These are phyloP conservation scores for Montifringilla adamsi DNA, from an alignment of 2,113 vertebrate genomes.

Conservation along the genomic window DNA sequence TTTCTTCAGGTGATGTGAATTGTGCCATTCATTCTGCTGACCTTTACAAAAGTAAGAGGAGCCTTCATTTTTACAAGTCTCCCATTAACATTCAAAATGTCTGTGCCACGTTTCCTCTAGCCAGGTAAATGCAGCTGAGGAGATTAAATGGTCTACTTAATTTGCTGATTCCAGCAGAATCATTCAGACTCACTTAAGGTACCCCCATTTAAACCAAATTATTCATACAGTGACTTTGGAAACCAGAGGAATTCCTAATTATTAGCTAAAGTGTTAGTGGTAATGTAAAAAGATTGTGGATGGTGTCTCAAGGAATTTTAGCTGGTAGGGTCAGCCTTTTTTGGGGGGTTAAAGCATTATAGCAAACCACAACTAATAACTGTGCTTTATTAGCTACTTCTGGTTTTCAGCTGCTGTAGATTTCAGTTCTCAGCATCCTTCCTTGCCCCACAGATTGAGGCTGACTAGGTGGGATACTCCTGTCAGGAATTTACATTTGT, in stretches of 20 bases:
- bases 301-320: background rate
- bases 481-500: background rate
- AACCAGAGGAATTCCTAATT: conserved; percentile 32
- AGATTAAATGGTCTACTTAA: conserved; percentile 18
- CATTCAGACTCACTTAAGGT: background rate
- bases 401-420: background rate
- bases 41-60: background rate
- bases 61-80: background rate
- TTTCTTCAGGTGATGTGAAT: background rate
- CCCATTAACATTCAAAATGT: background rate
- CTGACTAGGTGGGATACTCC: background rate
- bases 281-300: background rate
- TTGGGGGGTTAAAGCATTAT: background rate
- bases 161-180: conserved; percentile 34
- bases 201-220: background rate
- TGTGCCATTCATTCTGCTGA: conserved; percentile 1
- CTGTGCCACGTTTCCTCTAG: background rate
- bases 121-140: background rate
- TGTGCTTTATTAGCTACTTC: background rate
- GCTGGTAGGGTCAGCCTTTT: background rate
- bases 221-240: background rate
- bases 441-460: background rate
- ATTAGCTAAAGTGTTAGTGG: conserved; percentile 4
- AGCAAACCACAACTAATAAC: background rate
- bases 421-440: background rate